Base-by-base conservation (phyloP, 2,113 vertebrate genomes). In the Spermophilus dauricus region DNA sequence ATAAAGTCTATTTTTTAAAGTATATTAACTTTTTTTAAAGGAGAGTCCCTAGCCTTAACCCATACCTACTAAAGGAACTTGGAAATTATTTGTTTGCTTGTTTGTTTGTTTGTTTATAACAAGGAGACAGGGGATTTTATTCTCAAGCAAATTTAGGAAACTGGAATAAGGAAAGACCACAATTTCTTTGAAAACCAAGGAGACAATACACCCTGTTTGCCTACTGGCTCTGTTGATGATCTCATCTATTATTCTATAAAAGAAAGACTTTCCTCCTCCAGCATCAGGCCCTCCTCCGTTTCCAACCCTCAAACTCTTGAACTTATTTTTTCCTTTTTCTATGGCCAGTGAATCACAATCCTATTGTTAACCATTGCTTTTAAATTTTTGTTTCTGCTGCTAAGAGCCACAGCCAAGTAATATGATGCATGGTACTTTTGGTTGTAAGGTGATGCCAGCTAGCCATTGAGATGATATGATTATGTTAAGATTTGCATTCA, bases 281-380 rank as follows among this genome's bases (percentile, higher is more conserved):
- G 22, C 32, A 20, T 32, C 42, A 22, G 6, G 28, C 65, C 48
- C 73, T 86, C n/a, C 14, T 45, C n/a, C 24, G 32, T 18, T 82
- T 61, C 37, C 58, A 51, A 53, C 8, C 32, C 48, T 42, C 20
- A 32, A 37, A 13, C 32, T 58, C 18, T 78, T 65, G 56, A 30
- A 80, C 13, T 8, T 70, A 51, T 73, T 39, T 89, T 45, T 78
- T 90, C n/a, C 58, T 87, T 88, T 88, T 89, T 89, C 20, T 82
- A 18, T 39, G 20, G 16, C 42, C 75, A 32, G 2, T 77, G 39
- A 73, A 13, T 94, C 76, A 94, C 26, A 96, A 83, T 67, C 75
- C 69, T 13, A 51, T 51, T 86, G 16, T 92, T 76, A 70, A 83
- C 2, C 39, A 90, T 92, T 94, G 34, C 32, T 89, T 90, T 94